Conservation (phyloP, 2,888 invertebrate genomes). For the Psylliodes chrysocephalus region DNA sequence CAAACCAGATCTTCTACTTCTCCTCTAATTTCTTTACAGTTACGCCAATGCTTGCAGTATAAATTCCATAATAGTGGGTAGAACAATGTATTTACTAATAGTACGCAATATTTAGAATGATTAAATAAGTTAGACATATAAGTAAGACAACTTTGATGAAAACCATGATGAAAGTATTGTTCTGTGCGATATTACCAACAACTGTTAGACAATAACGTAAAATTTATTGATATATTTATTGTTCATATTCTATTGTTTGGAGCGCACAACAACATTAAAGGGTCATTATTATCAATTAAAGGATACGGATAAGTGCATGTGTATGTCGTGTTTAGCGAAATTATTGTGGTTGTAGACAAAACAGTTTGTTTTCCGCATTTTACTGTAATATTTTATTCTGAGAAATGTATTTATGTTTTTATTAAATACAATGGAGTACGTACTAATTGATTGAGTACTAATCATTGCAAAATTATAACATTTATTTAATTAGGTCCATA, state of each 20-base stretch:
- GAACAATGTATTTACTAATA: slow-evolving; percentile 33
- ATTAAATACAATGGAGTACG: no score
- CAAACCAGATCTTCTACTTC: no score
- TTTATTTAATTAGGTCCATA: no score
- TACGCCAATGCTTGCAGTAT: slow-evolving; percentile 10
- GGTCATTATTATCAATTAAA: slow-evolving; percentile 15
- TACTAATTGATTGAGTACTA: no score
- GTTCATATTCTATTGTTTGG: slow-evolving; percentile 5
- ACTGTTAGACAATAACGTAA: background rate
- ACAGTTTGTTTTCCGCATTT: no score
- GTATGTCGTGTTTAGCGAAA: no score
- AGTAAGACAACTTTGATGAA: slow-evolving; percentile 24
- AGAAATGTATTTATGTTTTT: no score
- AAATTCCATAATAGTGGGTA: slow-evolving; percentile 23
- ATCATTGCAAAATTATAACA: no score
- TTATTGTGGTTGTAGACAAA: no score
- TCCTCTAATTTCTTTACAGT: background rate
- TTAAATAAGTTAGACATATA: slow-evolving; percentile 23
- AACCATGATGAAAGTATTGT: slow-evolving; percentile 24
- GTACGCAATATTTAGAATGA: slow-evolving; percentile 25
- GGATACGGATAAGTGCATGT: background rate
- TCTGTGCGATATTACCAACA: slow-evolving; percentile 14
- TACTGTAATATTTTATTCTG: no score
- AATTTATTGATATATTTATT: slow-evolving; percentile 23
- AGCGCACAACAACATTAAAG: background rate